Percentiles rank a stretch among this genome's conserved stretches.
These are phyloP conservation scores for Tetrao urogallus DNA, from an alignment of 2,113 vertebrate genomes.

Conservation along the genomic window DNA sequence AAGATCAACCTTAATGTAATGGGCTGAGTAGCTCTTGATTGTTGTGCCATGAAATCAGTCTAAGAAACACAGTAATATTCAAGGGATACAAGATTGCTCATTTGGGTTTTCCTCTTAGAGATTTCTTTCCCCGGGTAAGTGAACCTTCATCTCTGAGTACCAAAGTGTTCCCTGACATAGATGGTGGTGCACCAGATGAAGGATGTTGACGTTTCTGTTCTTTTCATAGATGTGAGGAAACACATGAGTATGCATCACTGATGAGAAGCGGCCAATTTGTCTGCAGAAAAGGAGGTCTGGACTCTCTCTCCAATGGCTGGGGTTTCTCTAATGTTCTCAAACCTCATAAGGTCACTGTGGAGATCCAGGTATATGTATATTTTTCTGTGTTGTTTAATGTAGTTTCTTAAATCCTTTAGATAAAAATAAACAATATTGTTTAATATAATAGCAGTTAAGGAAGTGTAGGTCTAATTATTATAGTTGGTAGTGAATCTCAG, in stretches of 20 bases:
- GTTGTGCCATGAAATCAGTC: background rate
- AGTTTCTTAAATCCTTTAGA: background rate
- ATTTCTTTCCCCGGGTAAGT: background rate
- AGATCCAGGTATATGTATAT: background rate
- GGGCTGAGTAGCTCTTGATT: background rate
- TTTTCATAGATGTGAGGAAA: background rate
- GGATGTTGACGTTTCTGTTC: background rate
- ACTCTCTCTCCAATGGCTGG: background rate
- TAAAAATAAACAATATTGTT: constrained; percentile 21
- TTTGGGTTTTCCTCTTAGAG: background rate
- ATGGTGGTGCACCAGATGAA: background rate
- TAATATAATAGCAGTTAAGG: background rate
- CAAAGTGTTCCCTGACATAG: background rate
- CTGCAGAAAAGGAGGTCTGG: constrained; percentile 2
- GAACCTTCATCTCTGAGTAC: background rate
- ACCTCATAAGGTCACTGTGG: background rate
- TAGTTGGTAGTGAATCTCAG: background rate
- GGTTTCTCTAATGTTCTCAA: background rate
- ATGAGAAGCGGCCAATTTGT: background rate
- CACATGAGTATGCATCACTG: background rate
- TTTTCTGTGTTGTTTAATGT: background rate
- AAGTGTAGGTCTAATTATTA: background rate
- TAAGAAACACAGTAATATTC: background rate
- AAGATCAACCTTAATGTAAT: background rate
- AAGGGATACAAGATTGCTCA: background rate